Percentiles rank a stretch among this genome's conserved stretches.
Evolutionary conservation across 1,140 invertebrate species (phyloP).

Genomic region (Rhizoglyphus robini): DNA sequence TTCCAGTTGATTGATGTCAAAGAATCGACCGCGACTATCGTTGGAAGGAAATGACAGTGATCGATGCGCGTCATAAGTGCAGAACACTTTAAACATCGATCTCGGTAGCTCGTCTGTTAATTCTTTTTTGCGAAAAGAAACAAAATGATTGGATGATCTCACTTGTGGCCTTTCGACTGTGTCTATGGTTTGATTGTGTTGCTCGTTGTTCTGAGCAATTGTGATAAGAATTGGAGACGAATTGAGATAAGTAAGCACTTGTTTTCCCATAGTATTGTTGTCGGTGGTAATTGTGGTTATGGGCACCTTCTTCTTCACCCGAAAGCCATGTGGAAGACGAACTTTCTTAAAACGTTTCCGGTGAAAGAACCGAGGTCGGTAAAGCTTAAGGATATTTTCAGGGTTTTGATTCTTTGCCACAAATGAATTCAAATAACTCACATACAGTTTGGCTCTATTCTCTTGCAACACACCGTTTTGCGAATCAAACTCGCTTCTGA

Average conservation of each 20-base stretch:
- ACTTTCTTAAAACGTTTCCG: slow-evolving; percentile 4
- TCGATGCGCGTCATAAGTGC: slow-evolving; percentile 6
- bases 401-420: background rate
- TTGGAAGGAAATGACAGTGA: background rate
- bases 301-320: background rate
- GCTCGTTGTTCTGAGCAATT: background rate
- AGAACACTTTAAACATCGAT: slow-evolving; percentile 7
- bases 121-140: background rate
- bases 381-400: background rate
- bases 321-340: background rate
- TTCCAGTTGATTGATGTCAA: slow-evolving; percentile 14
- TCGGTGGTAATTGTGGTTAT: background rate
- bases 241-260: background rate
- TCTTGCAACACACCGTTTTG: background rate
- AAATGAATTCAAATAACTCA: background rate
- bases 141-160: no score
- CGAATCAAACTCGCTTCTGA: background rate
- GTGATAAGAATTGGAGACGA: background rate
- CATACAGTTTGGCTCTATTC: background rate
- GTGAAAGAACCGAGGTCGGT: background rate
- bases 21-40: background rate
- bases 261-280: background rate
- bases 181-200: no score
- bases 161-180: background rate
- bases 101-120: background rate